Conservation (phyloP, 64 coral and sea anemone species). For the Pocillopora verrucosa region DNA sequence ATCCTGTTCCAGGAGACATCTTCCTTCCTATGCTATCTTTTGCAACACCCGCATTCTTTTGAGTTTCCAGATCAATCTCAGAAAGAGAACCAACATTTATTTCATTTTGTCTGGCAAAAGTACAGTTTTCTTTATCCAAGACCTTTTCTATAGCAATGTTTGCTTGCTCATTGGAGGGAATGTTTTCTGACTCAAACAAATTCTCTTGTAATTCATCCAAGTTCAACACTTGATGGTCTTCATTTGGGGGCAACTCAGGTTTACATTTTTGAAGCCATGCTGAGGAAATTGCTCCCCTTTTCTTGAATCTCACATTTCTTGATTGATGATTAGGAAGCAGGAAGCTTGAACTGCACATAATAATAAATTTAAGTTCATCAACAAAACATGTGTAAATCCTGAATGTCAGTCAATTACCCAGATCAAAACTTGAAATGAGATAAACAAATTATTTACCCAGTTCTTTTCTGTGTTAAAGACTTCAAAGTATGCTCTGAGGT, state of each 20-base stretch:
- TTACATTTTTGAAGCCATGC: constrained; percentile 69
- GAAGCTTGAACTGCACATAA: constrained; percentile 21
- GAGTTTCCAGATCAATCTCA: neutral
- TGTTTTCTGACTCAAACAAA: neutral
- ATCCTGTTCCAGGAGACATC: neutral
- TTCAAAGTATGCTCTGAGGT: constrained; percentile 1
- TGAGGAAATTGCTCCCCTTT: constrained; percentile 50
- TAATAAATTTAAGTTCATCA: neutral
- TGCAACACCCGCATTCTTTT: neutral
- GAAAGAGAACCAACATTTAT: neutral
- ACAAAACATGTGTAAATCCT: neutral
- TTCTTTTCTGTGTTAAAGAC: neutral
- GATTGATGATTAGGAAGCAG: constrained; percentile 15
- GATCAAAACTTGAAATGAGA: too few species aligned
- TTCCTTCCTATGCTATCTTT: neutral
- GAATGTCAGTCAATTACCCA: too few species aligned
- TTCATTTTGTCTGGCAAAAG: neutral
- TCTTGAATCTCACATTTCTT: constrained; percentile 44
- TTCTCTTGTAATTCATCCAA: neutral
- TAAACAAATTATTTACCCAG: neutral
- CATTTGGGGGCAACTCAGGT: constrained; percentile 38
- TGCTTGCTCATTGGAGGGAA: neutral
- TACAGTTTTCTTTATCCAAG: neutral
- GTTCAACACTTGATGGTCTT: neutral
- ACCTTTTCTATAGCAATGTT: neutral